A percentile compares a stretch with the other conserved stretches of the same genome.
phyloP scores from a whole-genome alignment of 1,140 invertebrate species.

The Ceratina australensis region DNA sequence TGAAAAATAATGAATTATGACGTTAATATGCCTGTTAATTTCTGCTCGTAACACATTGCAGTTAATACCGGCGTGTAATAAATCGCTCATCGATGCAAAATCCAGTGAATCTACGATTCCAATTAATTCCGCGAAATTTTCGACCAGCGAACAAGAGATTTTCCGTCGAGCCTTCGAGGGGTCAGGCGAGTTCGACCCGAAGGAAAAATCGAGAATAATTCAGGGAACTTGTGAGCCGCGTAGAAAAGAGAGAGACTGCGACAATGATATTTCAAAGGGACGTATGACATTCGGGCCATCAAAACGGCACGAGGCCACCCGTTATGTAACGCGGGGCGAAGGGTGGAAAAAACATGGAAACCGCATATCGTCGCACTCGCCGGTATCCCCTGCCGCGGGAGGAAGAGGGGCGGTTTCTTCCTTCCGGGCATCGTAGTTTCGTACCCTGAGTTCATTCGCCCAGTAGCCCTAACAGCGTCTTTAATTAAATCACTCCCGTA shows the following conservation, averaged over 20 bases:
- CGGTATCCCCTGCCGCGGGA: slow-evolving; percentile 59
- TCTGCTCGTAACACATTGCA: slow-evolving; percentile 34
- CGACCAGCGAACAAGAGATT: too few relatives aligned
- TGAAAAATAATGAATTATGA: slow-evolving; percentile 17
- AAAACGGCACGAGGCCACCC: slow-evolving; percentile 75
- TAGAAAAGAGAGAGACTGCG: slow-evolving; percentile 56
- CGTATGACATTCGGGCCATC: slow-evolving; percentile 73
- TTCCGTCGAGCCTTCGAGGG: background rate
- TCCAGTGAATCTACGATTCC: background rate
- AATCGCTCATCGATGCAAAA: slow-evolving; percentile 36
- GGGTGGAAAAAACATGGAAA: slow-evolving; percentile 78
- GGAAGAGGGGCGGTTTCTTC: slow-evolving; percentile 68
- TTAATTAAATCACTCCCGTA: slow-evolving; percentile 73
- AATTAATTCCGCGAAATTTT: slow-evolving; percentile 6
- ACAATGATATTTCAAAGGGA: slow-evolving; percentile 71
- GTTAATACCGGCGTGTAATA: slow-evolving; percentile 10
- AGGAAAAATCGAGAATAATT: slow-evolving; percentile 63
- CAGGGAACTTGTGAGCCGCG: slow-evolving; percentile 55
- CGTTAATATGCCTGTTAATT: slow-evolving; percentile 42
- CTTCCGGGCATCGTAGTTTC: slow-evolving; percentile 75
- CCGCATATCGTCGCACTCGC: slow-evolving; percentile 74
- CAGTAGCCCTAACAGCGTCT: slow-evolving; percentile 65
- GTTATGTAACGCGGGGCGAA: slow-evolving; percentile 66
- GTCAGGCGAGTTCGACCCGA: slow-evolving; percentile 3
- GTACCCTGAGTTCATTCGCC: slow-evolving; percentile 48